Base-by-base conservation (phyloP, 2,113 vertebrate genomes). In the Empidonax alnorum region DNA sequence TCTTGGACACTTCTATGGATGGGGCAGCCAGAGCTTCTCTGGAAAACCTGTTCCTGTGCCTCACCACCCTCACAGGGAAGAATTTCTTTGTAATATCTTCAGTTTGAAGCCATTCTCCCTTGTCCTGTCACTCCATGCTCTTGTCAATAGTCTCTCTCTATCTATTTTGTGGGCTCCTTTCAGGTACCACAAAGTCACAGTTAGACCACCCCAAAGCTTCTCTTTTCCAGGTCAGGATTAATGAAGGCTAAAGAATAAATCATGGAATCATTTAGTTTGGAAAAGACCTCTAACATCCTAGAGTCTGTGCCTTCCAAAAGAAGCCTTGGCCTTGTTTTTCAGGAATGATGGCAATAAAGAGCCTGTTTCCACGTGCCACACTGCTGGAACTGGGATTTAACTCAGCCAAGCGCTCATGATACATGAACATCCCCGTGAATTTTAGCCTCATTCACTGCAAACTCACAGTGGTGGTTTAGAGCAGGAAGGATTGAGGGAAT, bases 51-150 rank as follows among this genome's bases (percentile, higher is more conserved):
- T 68, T 6, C 15, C 62, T 46, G 69, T 16, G 16, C 9, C n/a
- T 89, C 2, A 0, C 9, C 20, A 35, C 3, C 4, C 17, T 62
- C 31, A 23, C 9, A 62, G 31, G 8, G 23, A 7, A 35, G 11
- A 47, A 2, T 62, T 47, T 69, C 35, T 46, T 49, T 8, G n/a
- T 42, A 16, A 69, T 55, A 69, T 42, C 21, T 47, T 62, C 41
- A 35, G 14, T 62, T 42, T 84, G 72, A 69, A 77, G 3, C 8
- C 8, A 33, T 76, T 62, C n/a, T 47, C 68, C 53, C 31, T 37
- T 27, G n/a, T 27, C 14, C 28, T 76, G 30, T 62, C 63, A 49
- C 25, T 71, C 55, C 25, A 19, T 49, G n/a, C 55, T 49, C 39
- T 41, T 62, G 55, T 41, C 83, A 83, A 83, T 31, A 68, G 13